These are phyloP conservation scores for Crossaster papposus DNA, from an alignment of 53 echinoderm and acorn worm genomes.

Conservation along the genomic window DNA sequence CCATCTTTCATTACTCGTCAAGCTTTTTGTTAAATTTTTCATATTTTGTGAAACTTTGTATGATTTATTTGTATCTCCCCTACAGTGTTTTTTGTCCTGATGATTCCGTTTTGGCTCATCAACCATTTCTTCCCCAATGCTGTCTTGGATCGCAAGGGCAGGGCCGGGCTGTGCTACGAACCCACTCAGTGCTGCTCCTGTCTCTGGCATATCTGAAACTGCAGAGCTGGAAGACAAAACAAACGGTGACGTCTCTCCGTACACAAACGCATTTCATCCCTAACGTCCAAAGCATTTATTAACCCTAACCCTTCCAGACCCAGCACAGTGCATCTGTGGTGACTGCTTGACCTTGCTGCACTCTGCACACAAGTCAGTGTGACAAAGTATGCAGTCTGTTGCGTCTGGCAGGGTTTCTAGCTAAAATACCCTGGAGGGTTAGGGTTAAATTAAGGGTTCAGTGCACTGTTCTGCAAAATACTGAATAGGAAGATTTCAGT, in stretches of 20 bases:
- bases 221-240: neutral
- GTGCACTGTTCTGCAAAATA: neutral
- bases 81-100: conserved; percentile 79
- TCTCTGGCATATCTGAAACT: conserved; percentile 89
- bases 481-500: too few species aligned
- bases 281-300: neutral
- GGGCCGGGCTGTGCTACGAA: conserved; percentile 94
- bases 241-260: neutral
- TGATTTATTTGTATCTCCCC: conserved; percentile 18
- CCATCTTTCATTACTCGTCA: too few species aligned
- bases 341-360: too few species aligned
- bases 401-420: too few species aligned
- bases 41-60: neutral
- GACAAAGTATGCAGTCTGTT: too few species aligned
- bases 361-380: too few species aligned
- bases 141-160: conserved; percentile 81
- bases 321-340: too few species aligned
- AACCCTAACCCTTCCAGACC: too few species aligned
- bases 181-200: conserved; percentile 96
- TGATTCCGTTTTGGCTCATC: conserved; percentile 95
- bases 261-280: neutral
- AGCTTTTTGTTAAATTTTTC: too few species aligned
- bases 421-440: too few species aligned
- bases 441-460: neutral
- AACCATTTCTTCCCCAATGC: conserved; percentile 79